Conservation (phyloP, 1,140 invertebrate species). For the Steinernema khuongi region DNA sequence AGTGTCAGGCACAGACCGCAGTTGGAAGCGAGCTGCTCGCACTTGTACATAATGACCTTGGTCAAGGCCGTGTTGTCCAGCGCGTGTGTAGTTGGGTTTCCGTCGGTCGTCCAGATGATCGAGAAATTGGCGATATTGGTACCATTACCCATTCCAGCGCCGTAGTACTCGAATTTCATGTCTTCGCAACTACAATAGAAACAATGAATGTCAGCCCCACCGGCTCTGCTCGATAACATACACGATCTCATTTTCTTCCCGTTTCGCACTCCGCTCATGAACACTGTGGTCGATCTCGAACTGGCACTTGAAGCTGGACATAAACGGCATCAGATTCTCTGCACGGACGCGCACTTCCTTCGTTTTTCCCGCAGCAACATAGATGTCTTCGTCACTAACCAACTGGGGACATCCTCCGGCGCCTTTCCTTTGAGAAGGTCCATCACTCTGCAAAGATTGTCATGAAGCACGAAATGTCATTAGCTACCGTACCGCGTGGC, state of each 20-base stretch:
- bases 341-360: conserved; percentile 31
- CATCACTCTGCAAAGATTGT: conserved; percentile 30
- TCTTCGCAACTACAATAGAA: conserved; percentile 48
- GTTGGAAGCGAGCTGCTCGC: conserved; percentile 50
- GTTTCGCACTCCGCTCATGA: conserved; percentile 48
- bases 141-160: conserved; percentile 46
- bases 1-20: conserved; percentile 52
- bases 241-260: conserved; percentile 46
- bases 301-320: conserved; percentile 53
- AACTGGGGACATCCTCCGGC: conserved; percentile 42
- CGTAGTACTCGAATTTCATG: conserved; percentile 49
- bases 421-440: conserved; percentile 45
- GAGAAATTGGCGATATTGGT: conserved; percentile 45
- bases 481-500: conserved; percentile 16
- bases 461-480: not conserved
- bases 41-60: conserved; percentile 52
- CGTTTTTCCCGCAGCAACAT: conserved; percentile 28
- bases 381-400: conserved; percentile 30
- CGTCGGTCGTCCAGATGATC: conserved; percentile 43
- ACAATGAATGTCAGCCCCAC: not conserved
- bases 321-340: conserved; percentile 31
- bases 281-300: conserved; percentile 49
- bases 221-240: conserved; percentile 18
- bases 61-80: conserved; percentile 27
- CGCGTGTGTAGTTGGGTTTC: conserved; percentile 20